Conservation (phyloP, 2,113 vertebrate genomes). For the Mobula birostris region DNA sequence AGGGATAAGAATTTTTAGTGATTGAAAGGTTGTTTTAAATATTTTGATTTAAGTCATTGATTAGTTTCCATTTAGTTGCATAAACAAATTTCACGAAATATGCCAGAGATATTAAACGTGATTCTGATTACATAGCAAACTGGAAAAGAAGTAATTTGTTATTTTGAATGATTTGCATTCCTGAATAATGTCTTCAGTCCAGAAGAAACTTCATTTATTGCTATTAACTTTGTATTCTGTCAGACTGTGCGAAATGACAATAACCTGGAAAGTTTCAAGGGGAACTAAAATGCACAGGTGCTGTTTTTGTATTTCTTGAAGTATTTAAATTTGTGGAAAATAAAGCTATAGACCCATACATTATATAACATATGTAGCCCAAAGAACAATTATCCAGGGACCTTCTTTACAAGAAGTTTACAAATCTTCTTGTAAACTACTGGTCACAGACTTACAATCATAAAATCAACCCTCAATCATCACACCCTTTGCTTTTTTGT, state of each 20-base stretch:
- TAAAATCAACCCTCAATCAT: too few relatives aligned
- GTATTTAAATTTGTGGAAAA: background rate
- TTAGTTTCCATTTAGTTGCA: background rate
- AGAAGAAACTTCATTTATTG: background rate
- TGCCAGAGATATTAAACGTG: too few relatives aligned
- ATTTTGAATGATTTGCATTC: conserved; percentile 11
- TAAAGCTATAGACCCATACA: too few relatives aligned
- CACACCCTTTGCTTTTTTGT: too few relatives aligned
- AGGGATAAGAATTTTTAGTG: background rate
- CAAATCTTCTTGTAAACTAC: too few relatives aligned
- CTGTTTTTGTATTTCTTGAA: background rate
- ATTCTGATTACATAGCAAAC: too few relatives aligned
- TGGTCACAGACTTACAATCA: too few relatives aligned
- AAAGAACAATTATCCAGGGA: too few relatives aligned
- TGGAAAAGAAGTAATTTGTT: background rate
- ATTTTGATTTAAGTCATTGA: background rate
- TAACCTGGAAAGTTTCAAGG: background rate
- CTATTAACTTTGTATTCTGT: background rate
- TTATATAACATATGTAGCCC: too few relatives aligned
- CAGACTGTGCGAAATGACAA: background rate
- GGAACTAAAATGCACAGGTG: background rate
- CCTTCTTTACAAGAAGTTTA: too few relatives aligned
- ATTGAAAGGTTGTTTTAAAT: background rate
- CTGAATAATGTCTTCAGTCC: background rate
- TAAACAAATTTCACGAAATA: background rate